These are phyloP conservation scores for Spea multiplicata DNA, from an alignment of 2,113 vertebrate species.

Conservation along the genomic window DNA sequence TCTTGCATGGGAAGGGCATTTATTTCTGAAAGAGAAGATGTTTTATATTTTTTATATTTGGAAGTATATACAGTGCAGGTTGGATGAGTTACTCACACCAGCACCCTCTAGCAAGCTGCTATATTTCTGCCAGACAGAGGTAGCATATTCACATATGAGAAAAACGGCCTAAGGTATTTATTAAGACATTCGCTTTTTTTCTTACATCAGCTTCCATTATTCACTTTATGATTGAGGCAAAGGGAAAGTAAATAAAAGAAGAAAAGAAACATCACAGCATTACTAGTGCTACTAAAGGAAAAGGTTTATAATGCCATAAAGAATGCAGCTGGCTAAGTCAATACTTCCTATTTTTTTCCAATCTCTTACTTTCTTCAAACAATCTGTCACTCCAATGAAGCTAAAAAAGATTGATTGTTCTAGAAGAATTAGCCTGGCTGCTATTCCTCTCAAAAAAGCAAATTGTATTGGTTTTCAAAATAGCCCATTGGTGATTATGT, in stretches of 20 bases:
- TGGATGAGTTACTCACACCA: neutral
- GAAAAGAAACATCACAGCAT: constrained; percentile 43
- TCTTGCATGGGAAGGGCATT: too few relatives aligned
- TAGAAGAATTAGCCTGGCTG: constrained; percentile 45
- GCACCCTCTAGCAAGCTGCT: neutral
- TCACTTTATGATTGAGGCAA: constrained; percentile 38
- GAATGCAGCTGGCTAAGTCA: constrained; percentile 26
- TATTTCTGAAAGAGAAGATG: too few relatives aligned
- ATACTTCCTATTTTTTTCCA: constrained; percentile 32
- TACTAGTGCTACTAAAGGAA: constrained; percentile 34
- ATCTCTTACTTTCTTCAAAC: constrained; percentile 47
- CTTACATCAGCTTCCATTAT: constrained; percentile 42
- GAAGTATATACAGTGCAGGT: too few relatives aligned
- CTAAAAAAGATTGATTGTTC: neutral
- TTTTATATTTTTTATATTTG: neutral
- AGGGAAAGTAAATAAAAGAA: constrained; percentile 42
- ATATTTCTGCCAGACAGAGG: constrained; percentile 29
- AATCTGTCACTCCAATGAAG: constrained; percentile 17
- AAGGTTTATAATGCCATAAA: constrained; percentile 43
- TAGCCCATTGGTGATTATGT: constrained; percentile 52
- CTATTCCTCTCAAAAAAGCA: constrained; percentile 48
- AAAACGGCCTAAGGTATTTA: constrained; percentile 42
- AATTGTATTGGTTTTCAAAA: constrained; percentile 50
- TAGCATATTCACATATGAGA: constrained; percentile 38
- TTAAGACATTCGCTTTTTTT: constrained; percentile 38